phyloP scores from a whole-genome alignment of 2,888 invertebrate genomes.

The Merodon equestris region DNA sequence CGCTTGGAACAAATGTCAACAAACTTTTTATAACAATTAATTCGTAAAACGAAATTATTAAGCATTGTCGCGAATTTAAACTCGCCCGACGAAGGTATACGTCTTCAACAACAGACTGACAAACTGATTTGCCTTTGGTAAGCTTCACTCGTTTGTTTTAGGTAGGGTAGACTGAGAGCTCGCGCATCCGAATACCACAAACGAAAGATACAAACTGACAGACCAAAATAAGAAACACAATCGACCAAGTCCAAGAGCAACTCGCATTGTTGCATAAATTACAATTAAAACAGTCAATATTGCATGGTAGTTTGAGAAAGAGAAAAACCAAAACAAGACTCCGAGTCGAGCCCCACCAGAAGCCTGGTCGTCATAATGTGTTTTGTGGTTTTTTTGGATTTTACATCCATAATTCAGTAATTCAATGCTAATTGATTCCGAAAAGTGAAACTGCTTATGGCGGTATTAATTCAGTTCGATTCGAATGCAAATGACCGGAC shows the following conservation, averaged over 20 bases:
- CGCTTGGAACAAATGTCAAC: slow-evolving; percentile 24
- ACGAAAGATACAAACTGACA: slow-evolving; percentile 41
- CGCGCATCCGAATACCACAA: slow-evolving; percentile 36
- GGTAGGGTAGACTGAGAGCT: slow-evolving; percentile 3
- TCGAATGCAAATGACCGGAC: slow-evolving; percentile 40
- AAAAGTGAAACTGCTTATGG: slow-evolving; percentile 37
- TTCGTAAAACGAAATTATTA: slow-evolving; percentile 26
- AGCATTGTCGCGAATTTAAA: slow-evolving; percentile 46
- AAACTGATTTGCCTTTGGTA: slow-evolving; percentile 12
- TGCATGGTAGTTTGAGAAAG: slow-evolving; percentile 33
- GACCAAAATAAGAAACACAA: slow-evolving; percentile 9
- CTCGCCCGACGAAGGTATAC: slow-evolving; percentile 4
- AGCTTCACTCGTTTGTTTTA: slow-evolving; percentile 3
- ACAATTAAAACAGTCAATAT: slow-evolving; percentile 31
- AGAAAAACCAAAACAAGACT: neutral
- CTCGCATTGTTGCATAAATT: neutral
- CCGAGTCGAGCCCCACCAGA: too few relatives aligned
- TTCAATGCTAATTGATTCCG: slow-evolving; percentile 48
- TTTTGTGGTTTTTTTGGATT: too few relatives aligned
- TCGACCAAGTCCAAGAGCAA: slow-evolving; percentile 3
- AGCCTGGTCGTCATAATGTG: too few relatives aligned
- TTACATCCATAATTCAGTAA: slow-evolving; percentile 21
- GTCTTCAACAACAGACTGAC: neutral
- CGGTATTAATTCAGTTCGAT: slow-evolving; percentile 2
- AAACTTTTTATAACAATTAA: slow-evolving; percentile 32